Base-by-base conservation (phyloP, 2,797 vertebrate species). In the Paratrypauchen microcephalus region DNA sequence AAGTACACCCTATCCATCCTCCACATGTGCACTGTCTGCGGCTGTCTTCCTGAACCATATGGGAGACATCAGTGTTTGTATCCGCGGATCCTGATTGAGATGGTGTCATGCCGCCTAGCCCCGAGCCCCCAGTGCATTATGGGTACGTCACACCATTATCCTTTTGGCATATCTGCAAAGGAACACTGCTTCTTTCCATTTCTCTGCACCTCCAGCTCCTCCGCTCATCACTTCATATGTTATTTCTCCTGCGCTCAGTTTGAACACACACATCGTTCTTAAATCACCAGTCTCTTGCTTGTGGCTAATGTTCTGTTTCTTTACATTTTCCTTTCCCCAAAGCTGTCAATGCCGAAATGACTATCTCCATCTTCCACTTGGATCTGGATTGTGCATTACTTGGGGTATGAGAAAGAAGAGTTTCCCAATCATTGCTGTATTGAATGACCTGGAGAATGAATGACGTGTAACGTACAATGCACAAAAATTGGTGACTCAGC, bases 61-160 rank as follows among this genome's bases (percentile, higher is more conserved):
- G 84, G 84, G 81, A 82, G 85, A 87, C 89, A 89, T 88, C 89
- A 87, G 85, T 85, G 85, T 87, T 86, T 90, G 82, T 88, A 85
- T 88, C 75, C 68, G 80, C 79, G 77, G 86, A 90, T 82, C 74
- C 85, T 91, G 88, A 92, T 89, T 86, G 87, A 91, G 81, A 87
- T 81, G 65, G 83, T 88, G 86, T 90, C 88, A 82, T 82, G 67
- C 64, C 9, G 71, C 76, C 65, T 86, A 72, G 88, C 90, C 88
- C 72, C 58, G 73, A 89, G 87, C 83, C 62, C 71, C 70, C 71
- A 82, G 86, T 87, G 89, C 83, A 82, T 87, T 88, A 84, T 82
- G 86, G 84, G 80, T 91, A 89, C 85, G 82, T 90, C 81, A 86
- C 78, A 79, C 88, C 88, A 90, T 89, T 91, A 88, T 89, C 79